Percentiles rank a stretch among this genome's conserved stretches.
These are phyloP conservation scores for Cotesia typhae DNA, from an alignment of 1,140 invertebrate genomes.

Conservation along the genomic window DNA sequence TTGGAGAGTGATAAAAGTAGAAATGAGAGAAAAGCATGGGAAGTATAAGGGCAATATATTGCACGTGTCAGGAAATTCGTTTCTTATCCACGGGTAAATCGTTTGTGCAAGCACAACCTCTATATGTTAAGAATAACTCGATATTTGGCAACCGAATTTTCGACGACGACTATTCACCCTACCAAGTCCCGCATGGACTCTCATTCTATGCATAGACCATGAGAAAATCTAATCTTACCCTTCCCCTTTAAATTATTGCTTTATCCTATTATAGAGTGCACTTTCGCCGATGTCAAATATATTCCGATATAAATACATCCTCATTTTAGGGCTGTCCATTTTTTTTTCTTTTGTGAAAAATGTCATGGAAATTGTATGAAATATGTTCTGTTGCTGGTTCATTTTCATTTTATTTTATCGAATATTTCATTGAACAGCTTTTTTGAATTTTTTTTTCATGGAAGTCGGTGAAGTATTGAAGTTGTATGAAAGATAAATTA, in stretches of 20 bases:
- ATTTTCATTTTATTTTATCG: too few species aligned
- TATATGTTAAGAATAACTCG: slow-evolving; percentile 13
- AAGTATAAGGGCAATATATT: slow-evolving; percentile 39
- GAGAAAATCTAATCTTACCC: slow-evolving; percentile 22
- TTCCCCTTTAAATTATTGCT: slow-evolving; percentile 25
- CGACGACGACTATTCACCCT: slow-evolving; percentile 5
- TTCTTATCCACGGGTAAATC: slow-evolving; percentile 40
- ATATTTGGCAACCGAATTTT: slow-evolving; percentile 35
- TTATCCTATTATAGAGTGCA: background rate
- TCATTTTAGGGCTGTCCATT: too few species aligned
- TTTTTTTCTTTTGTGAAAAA: too few species aligned
- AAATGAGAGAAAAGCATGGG: background rate
- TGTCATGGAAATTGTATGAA: too few species aligned
- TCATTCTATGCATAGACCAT: background rate
- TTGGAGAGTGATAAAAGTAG: slow-evolving; percentile 9
- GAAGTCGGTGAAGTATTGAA: too few species aligned
- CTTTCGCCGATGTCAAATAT: too few species aligned
- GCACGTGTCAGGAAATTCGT: slow-evolving; percentile 43
- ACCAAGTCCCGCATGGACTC: background rate
- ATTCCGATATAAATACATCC: too few species aligned
- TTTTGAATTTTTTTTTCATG: too few species aligned
- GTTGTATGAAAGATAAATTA: too few species aligned
- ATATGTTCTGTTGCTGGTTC: too few species aligned
- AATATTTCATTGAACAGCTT: too few species aligned
- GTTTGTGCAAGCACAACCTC: slow-evolving; percentile 20